Conservation (phyloP, 2,797 vertebrate genomes). For the Lerista edwardsae region DNA sequence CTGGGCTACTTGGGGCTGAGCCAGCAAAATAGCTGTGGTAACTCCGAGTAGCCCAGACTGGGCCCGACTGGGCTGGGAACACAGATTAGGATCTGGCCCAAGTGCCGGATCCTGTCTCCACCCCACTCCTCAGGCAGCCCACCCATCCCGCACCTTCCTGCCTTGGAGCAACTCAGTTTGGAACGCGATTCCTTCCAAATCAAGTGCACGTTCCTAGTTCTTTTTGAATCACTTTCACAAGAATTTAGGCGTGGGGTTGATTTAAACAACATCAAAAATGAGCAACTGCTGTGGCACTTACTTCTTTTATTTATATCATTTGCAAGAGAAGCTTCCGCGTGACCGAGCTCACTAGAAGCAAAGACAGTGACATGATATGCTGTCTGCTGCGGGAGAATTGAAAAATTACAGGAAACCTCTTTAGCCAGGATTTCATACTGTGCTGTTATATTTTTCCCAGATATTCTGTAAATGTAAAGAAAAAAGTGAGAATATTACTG, state of each 20-base stretch:
- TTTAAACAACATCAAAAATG: neutral
- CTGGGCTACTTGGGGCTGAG: too few species aligned
- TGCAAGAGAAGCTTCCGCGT: constrained; percentile 59
- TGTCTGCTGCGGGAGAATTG: constrained; percentile 67
- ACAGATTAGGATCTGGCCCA: too few species aligned
- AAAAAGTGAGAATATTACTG: neutral
- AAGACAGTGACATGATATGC: constrained; percentile 71
- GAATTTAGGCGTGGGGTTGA: neutral
- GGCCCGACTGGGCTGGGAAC: too few species aligned
- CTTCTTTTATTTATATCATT: constrained; percentile 75
- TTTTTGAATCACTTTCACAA: neutral
- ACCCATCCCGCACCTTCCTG: too few species aligned
- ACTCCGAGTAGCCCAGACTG: too few species aligned
- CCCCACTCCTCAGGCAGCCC: too few species aligned
- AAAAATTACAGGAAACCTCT: constrained; percentile 63
- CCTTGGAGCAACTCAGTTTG: too few species aligned
- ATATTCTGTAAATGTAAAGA: constrained; percentile 67
- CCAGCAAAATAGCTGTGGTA: too few species aligned
- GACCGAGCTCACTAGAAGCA: constrained; percentile 72
- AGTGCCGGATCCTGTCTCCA: too few species aligned
- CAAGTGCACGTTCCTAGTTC: too few species aligned
- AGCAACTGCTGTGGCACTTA: constrained; percentile 40
- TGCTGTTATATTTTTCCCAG: constrained; percentile 65
- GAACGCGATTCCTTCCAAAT: too few species aligned
- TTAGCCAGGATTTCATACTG: constrained; percentile 54